A percentile compares a stretch with the other conserved stretches of the same genome.
phyloP scores from a whole-genome alignment of 2,797 vertebrate species.

The Tadarida brasiliensis region DNA sequence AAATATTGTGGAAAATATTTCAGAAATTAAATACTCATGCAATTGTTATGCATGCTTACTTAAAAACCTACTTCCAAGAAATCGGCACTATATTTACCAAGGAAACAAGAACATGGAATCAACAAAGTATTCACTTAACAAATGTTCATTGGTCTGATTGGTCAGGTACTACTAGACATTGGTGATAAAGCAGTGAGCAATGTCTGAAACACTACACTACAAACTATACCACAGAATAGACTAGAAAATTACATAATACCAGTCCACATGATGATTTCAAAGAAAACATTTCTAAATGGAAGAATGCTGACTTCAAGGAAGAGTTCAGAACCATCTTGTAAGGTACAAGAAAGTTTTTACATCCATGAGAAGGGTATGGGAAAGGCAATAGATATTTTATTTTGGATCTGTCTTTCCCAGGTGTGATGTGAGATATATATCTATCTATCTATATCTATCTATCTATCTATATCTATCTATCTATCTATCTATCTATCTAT shows the following conservation, averaged over 20 bases:
- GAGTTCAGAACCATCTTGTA: neutral
- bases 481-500: no score
- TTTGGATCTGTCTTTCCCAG: neutral
- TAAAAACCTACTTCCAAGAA: neutral
- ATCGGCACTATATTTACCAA: neutral
- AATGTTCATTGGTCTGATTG: neutral
- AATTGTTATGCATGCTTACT: neutral
- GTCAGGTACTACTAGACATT: neutral
- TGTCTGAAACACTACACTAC: neutral
- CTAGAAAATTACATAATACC: neutral
- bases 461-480: neutral
- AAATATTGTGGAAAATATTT: slow-evolving; percentile 40
- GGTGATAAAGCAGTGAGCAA: neutral
- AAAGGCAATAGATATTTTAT: neutral
- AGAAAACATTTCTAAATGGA: neutral
- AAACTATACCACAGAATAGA: neutral
- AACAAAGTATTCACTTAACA: neutral
- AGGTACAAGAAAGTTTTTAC: neutral
- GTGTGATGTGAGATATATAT: neutral
- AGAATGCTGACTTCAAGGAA: neutral
- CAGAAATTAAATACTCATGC: slow-evolving; percentile 30
- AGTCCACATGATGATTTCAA: neutral
- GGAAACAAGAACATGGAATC: neutral
- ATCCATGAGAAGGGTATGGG: neutral
- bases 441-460: neutral